These are phyloP conservation scores for Aurelia sp. DNA, from an alignment of 30 jellyfish, hydroid and myxozoan species.

Conservation along the genomic window DNA sequence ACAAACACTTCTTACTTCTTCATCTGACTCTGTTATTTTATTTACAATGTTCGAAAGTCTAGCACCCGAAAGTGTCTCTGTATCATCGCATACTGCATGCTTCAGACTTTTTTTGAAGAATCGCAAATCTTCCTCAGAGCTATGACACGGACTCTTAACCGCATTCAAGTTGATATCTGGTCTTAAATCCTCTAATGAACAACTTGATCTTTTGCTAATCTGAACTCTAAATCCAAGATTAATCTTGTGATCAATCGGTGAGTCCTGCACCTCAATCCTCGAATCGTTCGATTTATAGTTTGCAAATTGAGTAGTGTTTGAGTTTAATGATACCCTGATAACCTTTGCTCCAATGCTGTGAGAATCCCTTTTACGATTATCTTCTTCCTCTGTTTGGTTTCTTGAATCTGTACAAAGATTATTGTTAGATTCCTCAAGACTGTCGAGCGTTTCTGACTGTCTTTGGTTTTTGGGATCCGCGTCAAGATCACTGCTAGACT, in stretches of 20 bases:
- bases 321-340: not conserved
- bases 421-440: not conserved
- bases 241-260: not conserved
- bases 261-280: not conserved
- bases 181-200: constrained; percentile 31
- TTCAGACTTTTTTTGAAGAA: not conserved
- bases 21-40: no score
- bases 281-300: not conserved
- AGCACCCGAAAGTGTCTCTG: no score
- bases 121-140: constrained; percentile 34
- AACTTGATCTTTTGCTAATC: constrained; percentile 10
- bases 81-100: not conserved
- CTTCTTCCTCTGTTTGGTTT: not conserved
- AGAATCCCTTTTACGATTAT: not conserved
- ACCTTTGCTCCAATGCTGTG: not conserved
- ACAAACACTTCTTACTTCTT: not conserved
- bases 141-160: constrained; percentile 8
- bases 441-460: not conserved
- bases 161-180: not conserved
- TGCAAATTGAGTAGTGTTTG: not conserved
- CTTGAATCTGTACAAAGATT: not conserved
- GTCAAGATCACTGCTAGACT: not conserved
- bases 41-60: no score
- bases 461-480: not conserved
- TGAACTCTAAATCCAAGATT: not conserved